Conservation (phyloP, 2,113 vertebrate species). For the Melanerpes aurifrons region DNA sequence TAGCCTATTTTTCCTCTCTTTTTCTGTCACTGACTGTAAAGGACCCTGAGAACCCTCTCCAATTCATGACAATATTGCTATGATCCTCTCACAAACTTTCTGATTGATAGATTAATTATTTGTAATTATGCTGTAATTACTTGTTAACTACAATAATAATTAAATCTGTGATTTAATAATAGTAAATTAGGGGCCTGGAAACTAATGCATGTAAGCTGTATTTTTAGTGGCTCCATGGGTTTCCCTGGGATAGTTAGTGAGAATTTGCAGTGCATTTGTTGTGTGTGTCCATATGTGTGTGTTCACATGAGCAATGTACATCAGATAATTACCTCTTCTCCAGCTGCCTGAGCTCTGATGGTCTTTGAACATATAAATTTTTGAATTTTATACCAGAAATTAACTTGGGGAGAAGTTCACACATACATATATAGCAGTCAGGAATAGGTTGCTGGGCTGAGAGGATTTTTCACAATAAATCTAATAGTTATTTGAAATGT, state of each 20-base stretch:
- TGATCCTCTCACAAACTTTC: background rate
- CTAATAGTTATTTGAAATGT: background rate
- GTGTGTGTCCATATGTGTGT: background rate
- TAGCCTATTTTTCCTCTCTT: background rate
- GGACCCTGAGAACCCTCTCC: background rate
- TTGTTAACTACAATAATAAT: background rate
- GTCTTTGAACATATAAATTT: background rate
- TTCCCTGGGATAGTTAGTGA: background rate
- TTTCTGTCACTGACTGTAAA: background rate
- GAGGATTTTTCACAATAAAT: constrained; percentile 16
- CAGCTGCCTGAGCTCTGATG: background rate
- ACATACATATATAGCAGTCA: background rate
- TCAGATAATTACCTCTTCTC: background rate
- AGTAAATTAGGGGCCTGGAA: background rate
- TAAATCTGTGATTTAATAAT: background rate
- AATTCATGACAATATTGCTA: background rate
- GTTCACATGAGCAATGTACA: background rate
- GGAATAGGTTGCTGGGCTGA: background rate
- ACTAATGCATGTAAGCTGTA: background rate
- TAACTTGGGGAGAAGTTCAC: background rate
- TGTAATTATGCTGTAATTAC: constrained; percentile 23
- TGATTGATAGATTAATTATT: background rate
- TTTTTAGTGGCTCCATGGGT: background rate
- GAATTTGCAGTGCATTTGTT: background rate
- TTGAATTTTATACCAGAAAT: background rate